These are phyloP conservation scores for Pagrus major DNA, from an alignment of 2,113 vertebrate genomes.

Conservation along the genomic window DNA sequence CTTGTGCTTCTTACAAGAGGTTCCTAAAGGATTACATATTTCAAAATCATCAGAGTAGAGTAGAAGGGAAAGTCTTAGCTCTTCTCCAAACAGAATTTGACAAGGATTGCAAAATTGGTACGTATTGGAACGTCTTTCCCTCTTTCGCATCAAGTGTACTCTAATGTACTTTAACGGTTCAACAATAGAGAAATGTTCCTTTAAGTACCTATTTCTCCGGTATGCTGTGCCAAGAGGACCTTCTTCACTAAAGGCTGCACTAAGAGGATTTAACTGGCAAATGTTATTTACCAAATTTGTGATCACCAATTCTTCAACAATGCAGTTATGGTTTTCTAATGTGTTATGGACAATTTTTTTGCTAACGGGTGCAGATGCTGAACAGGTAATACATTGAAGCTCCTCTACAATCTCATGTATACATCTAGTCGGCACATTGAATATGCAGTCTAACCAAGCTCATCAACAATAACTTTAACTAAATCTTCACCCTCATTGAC, in stretches of 20 bases:
- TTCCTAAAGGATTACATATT: slow-evolving; percentile 59
- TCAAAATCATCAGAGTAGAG: slow-evolving; percentile 36
- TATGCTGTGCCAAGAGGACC: slow-evolving; percentile 26
- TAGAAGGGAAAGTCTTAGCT: no score
- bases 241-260: slow-evolving; percentile 32
- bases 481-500: slow-evolving; percentile 44
- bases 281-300: slow-evolving; percentile 54
- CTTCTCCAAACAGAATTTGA: slow-evolving; percentile 20
- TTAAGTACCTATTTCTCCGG: background rate
- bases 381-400: slow-evolving; percentile 51
- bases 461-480: slow-evolving; percentile 23
- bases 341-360: slow-evolving; percentile 45
- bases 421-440: slow-evolving; percentile 57
- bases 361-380: slow-evolving; percentile 51
- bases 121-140: slow-evolving; percentile 50
- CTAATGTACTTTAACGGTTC: slow-evolving; percentile 59
- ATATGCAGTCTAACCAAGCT: slow-evolving; percentile 52
- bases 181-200: slow-evolving; percentile 51
- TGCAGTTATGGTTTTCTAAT: slow-evolving; percentile 43
- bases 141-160: slow-evolving; percentile 44
- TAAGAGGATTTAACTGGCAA: slow-evolving; percentile 56
- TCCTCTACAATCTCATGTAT: slow-evolving; percentile 56
- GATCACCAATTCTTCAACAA: slow-evolving; percentile 47
- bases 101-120: slow-evolving; percentile 35
- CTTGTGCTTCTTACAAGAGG: slow-evolving; percentile 47